Evolutionary conservation across 2,113 vertebrate genomes (phyloP).

Genomic region (Desmodus rotundus): DNA sequence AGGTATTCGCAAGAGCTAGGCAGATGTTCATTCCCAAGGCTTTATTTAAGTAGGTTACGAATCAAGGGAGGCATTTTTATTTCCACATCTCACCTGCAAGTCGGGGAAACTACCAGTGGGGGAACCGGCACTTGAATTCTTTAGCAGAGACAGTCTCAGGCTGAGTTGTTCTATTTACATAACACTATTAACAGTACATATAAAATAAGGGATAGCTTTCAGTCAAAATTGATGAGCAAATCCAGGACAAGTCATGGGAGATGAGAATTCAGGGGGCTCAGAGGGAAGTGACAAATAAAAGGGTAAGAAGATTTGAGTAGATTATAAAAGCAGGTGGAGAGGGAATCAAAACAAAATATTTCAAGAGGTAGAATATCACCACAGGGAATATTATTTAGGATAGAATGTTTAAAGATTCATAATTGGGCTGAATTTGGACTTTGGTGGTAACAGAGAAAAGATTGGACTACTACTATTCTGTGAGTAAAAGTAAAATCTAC

Average conservation of each 20-base stretch:
- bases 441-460: background rate
- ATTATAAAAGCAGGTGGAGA: background rate
- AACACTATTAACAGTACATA: background rate
- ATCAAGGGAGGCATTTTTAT: background rate
- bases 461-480: background rate
- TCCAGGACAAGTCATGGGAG: background rate
- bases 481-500: background rate
- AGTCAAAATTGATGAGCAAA: background rate
- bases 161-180: background rate
- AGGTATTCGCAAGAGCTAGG: background rate
- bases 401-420: background rate
- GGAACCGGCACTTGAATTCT: background rate
- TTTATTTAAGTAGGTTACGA: background rate
- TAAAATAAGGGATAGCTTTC: background rate
- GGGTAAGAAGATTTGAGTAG: background rate
- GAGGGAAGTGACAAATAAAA: background rate
- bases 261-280: background rate
- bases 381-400: background rate
- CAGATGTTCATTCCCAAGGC: background rate
- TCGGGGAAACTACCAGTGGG: background rate
- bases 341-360: background rate
- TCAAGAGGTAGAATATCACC: background rate
- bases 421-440: background rate
- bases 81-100: background rate
- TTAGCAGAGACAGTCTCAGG: background rate